Percentiles rank a stretch among this genome's conserved stretches.
These are phyloP conservation scores for Netelia virgata DNA, from an alignment of 2,888 invertebrate species.

Conservation along the genomic window DNA sequence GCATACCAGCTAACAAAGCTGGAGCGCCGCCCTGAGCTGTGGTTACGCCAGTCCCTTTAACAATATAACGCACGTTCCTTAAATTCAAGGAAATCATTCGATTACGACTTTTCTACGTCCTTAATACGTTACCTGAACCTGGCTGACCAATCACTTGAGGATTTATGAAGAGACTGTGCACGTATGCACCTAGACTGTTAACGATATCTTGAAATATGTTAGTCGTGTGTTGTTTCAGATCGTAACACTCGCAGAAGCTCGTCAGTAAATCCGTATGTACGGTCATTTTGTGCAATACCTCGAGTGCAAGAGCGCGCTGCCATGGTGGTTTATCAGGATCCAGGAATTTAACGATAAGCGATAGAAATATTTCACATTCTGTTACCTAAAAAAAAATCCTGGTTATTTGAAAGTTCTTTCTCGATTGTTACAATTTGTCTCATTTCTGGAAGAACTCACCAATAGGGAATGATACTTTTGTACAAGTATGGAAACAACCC, in stretches of 20 bases:
- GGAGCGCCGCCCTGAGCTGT: slow-evolving; percentile 88
- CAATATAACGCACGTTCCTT: slow-evolving; percentile 49
- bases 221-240: slow-evolving; percentile 96
- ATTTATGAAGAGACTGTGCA: slow-evolving; percentile 95
- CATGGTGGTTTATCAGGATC: slow-evolving; percentile 98
- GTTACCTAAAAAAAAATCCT: slow-evolving; percentile 89
- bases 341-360: slow-evolving; percentile 97
- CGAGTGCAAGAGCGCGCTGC: slow-evolving; percentile 97
- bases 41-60: slow-evolving; percentile 82
- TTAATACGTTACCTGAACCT: slow-evolving; percentile 74
- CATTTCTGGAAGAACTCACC: slow-evolving; percentile 86
- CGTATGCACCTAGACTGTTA: slow-evolving; percentile 96
- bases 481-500: slow-evolving; percentile 96
- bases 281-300: slow-evolving; percentile 97
- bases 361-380: slow-evolving; percentile 99
- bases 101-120: slow-evolving; percentile 81
- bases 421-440: not conserved
- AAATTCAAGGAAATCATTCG: slow-evolving; percentile 77
- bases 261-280: slow-evolving; percentile 94
- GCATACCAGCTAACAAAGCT: slow-evolving; percentile 88
- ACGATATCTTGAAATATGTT: slow-evolving; percentile 98
- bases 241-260: slow-evolving; percentile 97
- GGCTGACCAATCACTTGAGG: slow-evolving; percentile 88
- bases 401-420: not conserved
- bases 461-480: slow-evolving; percentile 96